A percentile compares a stretch with the other conserved stretches of the same genome.
Evolutionary conservation across 2,113 vertebrate genomes (phyloP).

Genomic region (Chiloscyllium plagiosum): DNA sequence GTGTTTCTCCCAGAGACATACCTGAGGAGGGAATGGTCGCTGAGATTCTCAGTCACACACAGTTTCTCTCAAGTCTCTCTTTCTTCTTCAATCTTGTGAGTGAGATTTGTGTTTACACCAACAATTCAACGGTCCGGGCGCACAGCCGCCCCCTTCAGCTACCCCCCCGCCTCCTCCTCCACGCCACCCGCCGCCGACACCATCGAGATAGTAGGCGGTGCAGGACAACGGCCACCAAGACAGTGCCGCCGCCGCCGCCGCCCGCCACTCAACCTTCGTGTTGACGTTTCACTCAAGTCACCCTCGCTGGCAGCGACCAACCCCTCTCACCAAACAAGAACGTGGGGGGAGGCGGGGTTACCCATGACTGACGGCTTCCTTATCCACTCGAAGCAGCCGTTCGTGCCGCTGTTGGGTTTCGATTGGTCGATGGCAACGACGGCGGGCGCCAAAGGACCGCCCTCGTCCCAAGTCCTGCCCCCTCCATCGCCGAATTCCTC

Average conservation of each 20-base stretch:
- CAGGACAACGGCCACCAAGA: neutral
- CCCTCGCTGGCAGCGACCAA: neutral
- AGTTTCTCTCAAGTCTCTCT: neutral
- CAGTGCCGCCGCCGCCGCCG: neutral
- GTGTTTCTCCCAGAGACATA: neutral
- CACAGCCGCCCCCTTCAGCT: neutral
- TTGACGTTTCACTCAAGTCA: constrained; percentile 19
- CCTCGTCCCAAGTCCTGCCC: neutral
- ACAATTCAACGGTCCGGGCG: neutral
- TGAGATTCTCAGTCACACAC: neutral
- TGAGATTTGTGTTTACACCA: neutral
- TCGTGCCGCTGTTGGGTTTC: neutral
- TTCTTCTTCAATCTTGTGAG: neutral
- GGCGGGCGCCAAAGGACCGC: neutral
- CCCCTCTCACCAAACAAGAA: too few species aligned
- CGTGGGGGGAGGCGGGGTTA: neutral
- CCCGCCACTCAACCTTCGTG: neutral
- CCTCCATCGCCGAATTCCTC: neutral
- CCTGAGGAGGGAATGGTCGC: neutral
- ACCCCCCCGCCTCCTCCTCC: neutral
- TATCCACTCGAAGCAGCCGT: neutral
- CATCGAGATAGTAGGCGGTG: neutral
- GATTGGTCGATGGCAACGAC: neutral
- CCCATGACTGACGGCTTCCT: neutral
- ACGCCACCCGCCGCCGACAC: neutral